A percentile compares a stretch with the other conserved stretches of the same genome.
Evolutionary conservation across 2,113 vertebrate genomes (phyloP).

Genomic region (Phyllostomus hastatus): DNA sequence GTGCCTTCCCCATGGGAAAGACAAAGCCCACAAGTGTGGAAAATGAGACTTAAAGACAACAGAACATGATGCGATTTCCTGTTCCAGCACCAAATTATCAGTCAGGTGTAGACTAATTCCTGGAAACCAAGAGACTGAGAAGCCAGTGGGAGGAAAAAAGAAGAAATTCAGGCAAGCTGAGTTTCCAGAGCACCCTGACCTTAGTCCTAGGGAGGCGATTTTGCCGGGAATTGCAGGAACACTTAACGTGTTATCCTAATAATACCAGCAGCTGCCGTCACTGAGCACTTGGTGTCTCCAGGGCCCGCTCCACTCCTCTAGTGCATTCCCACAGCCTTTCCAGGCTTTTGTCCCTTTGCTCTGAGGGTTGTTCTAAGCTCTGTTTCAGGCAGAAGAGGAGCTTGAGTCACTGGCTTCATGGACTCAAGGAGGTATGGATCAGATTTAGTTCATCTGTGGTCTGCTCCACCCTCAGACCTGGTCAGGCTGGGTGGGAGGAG

Average conservation of each 20-base stretch:
- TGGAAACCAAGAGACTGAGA: neutral
- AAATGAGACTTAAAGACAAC: neutral
- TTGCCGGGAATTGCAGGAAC: neutral
- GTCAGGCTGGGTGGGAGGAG: neutral
- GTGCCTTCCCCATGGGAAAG: neutral
- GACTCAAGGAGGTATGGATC: neutral
- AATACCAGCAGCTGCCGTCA: neutral
- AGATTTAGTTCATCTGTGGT: neutral
- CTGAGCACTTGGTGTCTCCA: neutral
- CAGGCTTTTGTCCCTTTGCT: neutral
- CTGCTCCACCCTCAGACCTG: neutral
- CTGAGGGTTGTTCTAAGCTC: neutral
- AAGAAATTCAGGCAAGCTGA: neutral
- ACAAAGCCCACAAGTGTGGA: neutral
- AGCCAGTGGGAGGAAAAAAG: neutral
- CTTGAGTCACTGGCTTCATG: neutral
- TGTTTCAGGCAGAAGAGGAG: neutral
- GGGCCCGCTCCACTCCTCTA: neutral
- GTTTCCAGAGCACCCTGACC: neutral
- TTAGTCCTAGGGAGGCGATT: neutral
- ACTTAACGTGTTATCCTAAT: rapidly evolving
- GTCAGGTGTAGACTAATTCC: neutral
- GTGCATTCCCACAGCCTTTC: neutral
- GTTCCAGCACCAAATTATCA: neutral
- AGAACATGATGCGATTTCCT: neutral